Percentiles rank a stretch among this genome's conserved stretches.
Conservation (phyloP, 2,113 vertebrate genomes). For the Melanostigma gelatinosum region DNA sequence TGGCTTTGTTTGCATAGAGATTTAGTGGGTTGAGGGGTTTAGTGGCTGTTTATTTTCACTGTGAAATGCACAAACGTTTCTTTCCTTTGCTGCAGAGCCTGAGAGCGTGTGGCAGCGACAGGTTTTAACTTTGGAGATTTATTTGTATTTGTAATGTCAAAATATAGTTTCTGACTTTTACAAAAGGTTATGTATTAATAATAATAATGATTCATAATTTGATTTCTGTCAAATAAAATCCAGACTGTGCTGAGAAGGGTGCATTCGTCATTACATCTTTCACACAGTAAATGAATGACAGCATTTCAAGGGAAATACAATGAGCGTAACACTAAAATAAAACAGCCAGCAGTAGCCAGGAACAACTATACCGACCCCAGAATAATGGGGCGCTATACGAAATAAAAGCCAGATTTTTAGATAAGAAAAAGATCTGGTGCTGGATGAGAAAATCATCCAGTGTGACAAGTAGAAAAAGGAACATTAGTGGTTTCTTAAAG, state of each 20-base stretch:
- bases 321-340: background rate
- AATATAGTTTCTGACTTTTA: background rate
- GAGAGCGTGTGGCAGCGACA: background rate
- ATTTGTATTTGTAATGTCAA: constrained; percentile 5
- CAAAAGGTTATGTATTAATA: background rate
- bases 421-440: background rate
- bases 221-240: background rate
- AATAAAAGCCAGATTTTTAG: background rate
- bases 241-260: background rate
- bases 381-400: background rate
- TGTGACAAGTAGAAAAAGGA: background rate
- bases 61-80: constrained; percentile 24
- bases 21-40: constrained; percentile 16
- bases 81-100: background rate
- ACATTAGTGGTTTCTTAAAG: background rate
- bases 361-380: background rate
- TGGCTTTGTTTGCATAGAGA: constrained; percentile 43
- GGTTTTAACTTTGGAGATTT: constrained; percentile 6
- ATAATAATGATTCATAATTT: background rate
- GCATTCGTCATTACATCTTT: background rate
- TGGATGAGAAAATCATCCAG: background rate
- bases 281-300: background rate
- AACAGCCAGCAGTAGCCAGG: background rate
- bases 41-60: constrained; percentile 42
- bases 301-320: background rate